Evolutionary conservation across 2,888 invertebrate species (phyloP).

Genomic region (Plemyria rubiginata): DNA sequence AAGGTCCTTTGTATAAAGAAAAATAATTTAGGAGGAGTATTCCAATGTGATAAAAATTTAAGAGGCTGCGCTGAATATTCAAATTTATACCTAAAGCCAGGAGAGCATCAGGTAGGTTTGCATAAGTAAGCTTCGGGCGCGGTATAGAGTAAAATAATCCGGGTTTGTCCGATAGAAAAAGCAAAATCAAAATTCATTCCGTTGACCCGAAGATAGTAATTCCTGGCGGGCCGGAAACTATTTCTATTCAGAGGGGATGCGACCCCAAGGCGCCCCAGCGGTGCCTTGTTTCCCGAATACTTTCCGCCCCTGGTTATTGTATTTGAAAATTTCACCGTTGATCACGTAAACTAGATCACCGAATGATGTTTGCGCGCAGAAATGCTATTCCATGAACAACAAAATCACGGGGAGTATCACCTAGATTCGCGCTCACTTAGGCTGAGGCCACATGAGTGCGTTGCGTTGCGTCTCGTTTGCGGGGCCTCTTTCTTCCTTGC

Average conservation of each 20-base stretch:
- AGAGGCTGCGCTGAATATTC: constrained; percentile 61
- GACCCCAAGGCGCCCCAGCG: constrained; percentile 57
- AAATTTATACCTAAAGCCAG: constrained; percentile 61
- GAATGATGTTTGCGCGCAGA: too few species aligned
- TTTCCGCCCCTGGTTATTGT: constrained; percentile 43
- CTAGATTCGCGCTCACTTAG: too few species aligned
- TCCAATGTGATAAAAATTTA: constrained; percentile 57
- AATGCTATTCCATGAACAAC: too few species aligned
- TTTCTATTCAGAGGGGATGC: constrained; percentile 75
- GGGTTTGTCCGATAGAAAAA: constrained; percentile 66
- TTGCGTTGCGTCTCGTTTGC: too few species aligned
- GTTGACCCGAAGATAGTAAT: constrained; percentile 73
- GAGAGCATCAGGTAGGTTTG: constrained; percentile 60
- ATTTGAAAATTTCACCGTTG: background rate
- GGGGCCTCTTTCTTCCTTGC: too few species aligned
- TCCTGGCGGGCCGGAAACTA: constrained; percentile 72
- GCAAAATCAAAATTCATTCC: constrained; percentile 80
- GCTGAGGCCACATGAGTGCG: too few species aligned
- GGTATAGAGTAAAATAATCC: constrained; percentile 63
- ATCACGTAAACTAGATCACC: too few species aligned
- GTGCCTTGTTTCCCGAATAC: constrained; percentile 64
- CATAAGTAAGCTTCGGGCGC: constrained; percentile 62
- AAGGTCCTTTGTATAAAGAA: constrained; percentile 42
- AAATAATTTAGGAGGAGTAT: constrained; percentile 50
- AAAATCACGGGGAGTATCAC: too few species aligned